Evolutionary conservation across 2,888 invertebrate genomes (phyloP), one percentile per base, ranked within the genome.

Genomic region (Apamea sordens): DNA sequence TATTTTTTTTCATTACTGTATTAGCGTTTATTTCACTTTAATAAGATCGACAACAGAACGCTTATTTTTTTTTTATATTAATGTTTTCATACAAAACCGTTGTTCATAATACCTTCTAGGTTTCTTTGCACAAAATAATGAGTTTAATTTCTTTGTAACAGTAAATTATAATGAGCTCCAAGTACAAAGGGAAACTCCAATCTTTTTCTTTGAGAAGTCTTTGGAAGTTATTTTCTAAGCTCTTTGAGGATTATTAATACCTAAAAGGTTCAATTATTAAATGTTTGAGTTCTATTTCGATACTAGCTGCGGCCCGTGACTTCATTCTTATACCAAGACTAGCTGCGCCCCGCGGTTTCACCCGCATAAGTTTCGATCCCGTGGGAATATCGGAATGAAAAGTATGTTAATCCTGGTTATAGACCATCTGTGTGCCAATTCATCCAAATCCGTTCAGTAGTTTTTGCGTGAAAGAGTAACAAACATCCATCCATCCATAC

Each of bases 131-230:
- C 1, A 63, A 71, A 56, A 67, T 80, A 56, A 67, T 80, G 69
- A 76, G 24, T 61, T 76, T 83, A 80, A 76, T 84, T 80, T 80
- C 59, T 47, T 21, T 73, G 24, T 73, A 64, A 47, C 21, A 65
- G 32, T 64, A 76, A 71, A 81, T 73, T 73, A 80, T 81, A 65
- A 76, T 70, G 71, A 78, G 71, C 67, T 24, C 21, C 41, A 11
- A 47, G 28, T 28, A 63, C 73, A 83, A 82, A 82, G 13, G 32
- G n/a, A 63, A 68, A 44, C 47, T 41, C 32, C 13, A 79, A 61
- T 79, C 4, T 73, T 73, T 73, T 68, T 56, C 56, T 56, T 73
- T 77, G 65, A 41, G 21, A 2, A 53, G 21, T 76, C 47, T 47
- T n/a, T 13, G 2, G 18, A 36, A 56, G 44, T 59, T 64, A 44